Base-by-base conservation (phyloP, 64 coral and sea anemone species). In the Pachyseris speciosa region DNA sequence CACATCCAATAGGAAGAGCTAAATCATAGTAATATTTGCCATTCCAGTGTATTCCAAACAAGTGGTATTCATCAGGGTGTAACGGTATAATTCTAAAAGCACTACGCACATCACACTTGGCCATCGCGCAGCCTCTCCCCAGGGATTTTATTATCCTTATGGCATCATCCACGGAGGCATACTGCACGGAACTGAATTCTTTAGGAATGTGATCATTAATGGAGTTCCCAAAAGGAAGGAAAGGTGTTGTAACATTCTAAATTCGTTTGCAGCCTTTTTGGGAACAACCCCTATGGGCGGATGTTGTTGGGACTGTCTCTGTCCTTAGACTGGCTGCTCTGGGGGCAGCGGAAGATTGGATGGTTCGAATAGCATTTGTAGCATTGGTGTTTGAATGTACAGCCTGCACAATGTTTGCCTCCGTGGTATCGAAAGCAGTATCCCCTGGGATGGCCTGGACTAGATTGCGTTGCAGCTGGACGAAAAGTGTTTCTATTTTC, bases 121-220 rank as follows among this genome's bases (percentile, higher is more conserved):
- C 69, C 30, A 88, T 9, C 9, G 28, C 32, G 30, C 70, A 61
- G 22, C 72, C 57, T n/a, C 29, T 38, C 15, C 37, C 72, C 26
- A 78, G 9, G 6, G 2, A 9, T 27, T 61, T 89, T 32, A 89
- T 75, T 0, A 89, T 16, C 5, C 17, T 5, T 15, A 76, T 20
- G 20, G 86, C 69, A 60, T 88, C 87, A 32, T 78, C 70, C 1
- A 89, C 87, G 1, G 22, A 26, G 0, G 74, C 72, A 78, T 78
- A 89, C 4, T 75, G 31, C 16, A 89, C 51, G 10, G 72, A 78
- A 20, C 25, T 29, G 19, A 78, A 36, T 7, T 66, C 72, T 40
- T 37, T 3, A 9, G 73, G 53, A 28, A 78, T 89, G 22, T 17
- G 17, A 27, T 44, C 52, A 34, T 89, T 89, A 34, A 89, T 25